These are phyloP conservation scores for Carettochelys insculpta DNA, from an alignment of 2,113 vertebrate species.

Conservation along the genomic window DNA sequence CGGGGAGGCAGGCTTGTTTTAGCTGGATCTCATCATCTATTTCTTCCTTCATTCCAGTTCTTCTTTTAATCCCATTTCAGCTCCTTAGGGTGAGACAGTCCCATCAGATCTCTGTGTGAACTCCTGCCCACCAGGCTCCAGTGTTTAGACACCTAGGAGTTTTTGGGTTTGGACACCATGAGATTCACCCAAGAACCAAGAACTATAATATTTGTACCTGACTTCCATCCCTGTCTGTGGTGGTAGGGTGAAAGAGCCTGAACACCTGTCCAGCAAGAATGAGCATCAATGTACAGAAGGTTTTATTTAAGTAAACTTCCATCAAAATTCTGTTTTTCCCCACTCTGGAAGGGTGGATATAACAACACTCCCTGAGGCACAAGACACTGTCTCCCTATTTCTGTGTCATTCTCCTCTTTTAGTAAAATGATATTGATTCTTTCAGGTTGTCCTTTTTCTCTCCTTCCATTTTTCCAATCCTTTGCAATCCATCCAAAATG, in stretches of 20 bases:
- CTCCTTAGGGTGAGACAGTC: not conserved
- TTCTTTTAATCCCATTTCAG: constrained; percentile 33
- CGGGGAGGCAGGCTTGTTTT: not conserved
- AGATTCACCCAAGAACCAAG: not conserved
- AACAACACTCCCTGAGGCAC: not conserved
- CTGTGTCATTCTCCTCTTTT: not conserved
- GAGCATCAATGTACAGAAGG: not conserved
- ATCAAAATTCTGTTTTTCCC: not conserved
- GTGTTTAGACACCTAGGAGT: not conserved
- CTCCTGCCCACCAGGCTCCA: not conserved
- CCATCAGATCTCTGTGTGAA: not conserved
- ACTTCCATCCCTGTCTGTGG: not conserved
- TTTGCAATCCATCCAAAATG: constrained; percentile 36
- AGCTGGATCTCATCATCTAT: constrained; percentile 2
- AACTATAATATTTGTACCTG: not conserved
- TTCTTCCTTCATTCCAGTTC: constrained; percentile 44
- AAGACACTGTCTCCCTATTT: not conserved
- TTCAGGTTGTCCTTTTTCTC: not conserved
- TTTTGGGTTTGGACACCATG: not conserved
- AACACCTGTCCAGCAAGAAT: not conserved
- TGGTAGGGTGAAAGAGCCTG: not conserved
- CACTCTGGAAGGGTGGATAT: not conserved
- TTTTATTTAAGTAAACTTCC: not conserved
- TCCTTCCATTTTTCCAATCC: not conserved
- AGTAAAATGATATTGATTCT: not conserved